These are phyloP conservation scores for Elachura formosa DNA, from an alignment of 2,113 vertebrate species.

Conservation along the genomic window DNA sequence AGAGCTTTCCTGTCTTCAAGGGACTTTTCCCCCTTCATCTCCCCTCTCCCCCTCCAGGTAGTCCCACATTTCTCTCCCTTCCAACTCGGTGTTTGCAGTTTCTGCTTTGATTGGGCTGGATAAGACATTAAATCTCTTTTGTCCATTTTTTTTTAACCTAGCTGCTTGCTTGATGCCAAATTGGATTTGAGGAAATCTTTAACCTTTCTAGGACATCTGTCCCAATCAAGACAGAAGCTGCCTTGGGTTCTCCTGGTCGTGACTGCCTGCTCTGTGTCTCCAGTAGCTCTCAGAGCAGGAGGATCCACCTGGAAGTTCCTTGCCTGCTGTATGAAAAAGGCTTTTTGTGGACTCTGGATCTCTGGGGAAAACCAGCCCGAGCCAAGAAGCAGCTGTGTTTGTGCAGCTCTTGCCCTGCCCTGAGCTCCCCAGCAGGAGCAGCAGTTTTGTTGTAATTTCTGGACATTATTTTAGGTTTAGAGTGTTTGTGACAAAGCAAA, in stretches of 20 bases:
- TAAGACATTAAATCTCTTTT: neutral
- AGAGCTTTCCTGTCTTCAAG: neutral
- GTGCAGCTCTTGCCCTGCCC: constrained; percentile 15
- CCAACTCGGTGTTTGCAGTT: neutral
- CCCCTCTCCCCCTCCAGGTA: neutral
- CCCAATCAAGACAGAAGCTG: neutral
- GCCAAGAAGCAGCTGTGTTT: constrained; percentile 59
- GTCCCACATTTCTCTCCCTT: neutral
- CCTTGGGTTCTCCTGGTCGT: neutral
- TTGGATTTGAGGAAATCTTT: neutral
- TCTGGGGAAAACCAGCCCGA: neutral
- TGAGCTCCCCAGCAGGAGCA: constrained; percentile 22
- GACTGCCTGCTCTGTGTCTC: neutral
- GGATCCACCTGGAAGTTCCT: constrained; percentile 6
- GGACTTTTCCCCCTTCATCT: neutral
- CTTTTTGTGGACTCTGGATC: constrained; percentile 8
- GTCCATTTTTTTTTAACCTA: neutral
- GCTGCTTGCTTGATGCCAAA: neutral
- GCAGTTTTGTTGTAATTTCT: constrained; percentile 4
- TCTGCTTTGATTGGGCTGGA: neutral
- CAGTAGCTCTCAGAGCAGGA: neutral
- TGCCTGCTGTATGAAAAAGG: neutral
- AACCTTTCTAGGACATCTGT: neutral
- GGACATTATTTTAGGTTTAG: neutral
- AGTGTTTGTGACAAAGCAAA: neutral